Conservation (phyloP, 2,797 vertebrate genomes). For the Enteromius trimaculatus region DNA sequence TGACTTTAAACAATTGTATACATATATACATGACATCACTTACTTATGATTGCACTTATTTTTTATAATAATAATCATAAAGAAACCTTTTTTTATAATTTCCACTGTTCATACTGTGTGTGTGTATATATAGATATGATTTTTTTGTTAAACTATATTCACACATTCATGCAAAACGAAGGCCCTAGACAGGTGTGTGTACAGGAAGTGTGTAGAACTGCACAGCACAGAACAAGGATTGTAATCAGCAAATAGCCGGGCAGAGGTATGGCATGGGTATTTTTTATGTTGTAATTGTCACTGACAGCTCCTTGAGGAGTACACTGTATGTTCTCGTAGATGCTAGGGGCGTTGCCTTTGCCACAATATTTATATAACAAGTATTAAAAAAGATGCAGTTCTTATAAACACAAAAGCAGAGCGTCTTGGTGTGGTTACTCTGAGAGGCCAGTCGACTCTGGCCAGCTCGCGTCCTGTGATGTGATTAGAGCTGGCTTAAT, state of each 20-base stretch:
- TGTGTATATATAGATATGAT: no score
- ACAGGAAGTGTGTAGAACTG: not conserved
- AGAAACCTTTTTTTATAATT: no score
- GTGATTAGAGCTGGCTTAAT: constrained; percentile 81
- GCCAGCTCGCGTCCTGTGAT: constrained; percentile 70
- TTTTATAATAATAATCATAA: not conserved
- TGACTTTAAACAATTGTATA: no score
- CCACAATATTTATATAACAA: not conserved
- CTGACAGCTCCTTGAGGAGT: not conserved
- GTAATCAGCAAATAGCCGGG: not conserved
- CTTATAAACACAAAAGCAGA: constrained; percentile 13
- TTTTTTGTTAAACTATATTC: not conserved
- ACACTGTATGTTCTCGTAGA: not conserved
- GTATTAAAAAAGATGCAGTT: not conserved
- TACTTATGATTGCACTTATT: not conserved
- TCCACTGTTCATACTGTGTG: no score
- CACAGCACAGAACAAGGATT: not conserved
- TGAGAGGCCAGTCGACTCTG: constrained; percentile 57
- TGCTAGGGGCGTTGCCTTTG: not conserved
- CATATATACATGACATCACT: not conserved
- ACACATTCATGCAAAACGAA: not conserved
- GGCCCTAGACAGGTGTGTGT: not conserved
- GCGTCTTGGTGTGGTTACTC: constrained; percentile 13
- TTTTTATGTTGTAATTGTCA: not conserved
- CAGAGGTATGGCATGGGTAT: not conserved